phyloP scores from a whole-genome alignment of 2,888 invertebrate genomes.

The Phasia obesa region DNA sequence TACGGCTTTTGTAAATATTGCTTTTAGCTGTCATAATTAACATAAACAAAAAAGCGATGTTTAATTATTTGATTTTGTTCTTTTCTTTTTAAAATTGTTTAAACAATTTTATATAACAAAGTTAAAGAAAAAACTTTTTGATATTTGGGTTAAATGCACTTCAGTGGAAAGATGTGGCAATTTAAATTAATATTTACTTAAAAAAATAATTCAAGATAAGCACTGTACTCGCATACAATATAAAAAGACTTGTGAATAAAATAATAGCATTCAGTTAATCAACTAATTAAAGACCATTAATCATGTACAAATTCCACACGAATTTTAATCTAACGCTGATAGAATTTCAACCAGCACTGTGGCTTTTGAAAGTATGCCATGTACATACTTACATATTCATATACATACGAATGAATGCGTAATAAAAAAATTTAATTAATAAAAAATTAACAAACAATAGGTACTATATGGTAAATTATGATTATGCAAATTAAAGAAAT shows the following conservation, averaged over 20 bases:
- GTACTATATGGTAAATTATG: too few relatives aligned
- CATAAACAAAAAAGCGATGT: slow-evolving; percentile 34
- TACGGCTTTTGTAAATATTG: slow-evolving; percentile 38
- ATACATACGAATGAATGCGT: too few relatives aligned
- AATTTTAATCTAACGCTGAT: not conserved
- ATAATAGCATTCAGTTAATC: not conserved
- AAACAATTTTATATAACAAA: not conserved
- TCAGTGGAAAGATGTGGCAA: slow-evolving; percentile 47
- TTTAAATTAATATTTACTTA: slow-evolving; percentile 47
- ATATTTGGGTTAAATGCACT: slow-evolving; percentile 61
- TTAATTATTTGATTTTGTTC: not conserved
- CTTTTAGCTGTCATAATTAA: slow-evolving; percentile 59
- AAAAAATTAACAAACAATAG: too few relatives aligned
- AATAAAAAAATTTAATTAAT: too few relatives aligned
- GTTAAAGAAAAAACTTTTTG: slow-evolving; percentile 18
- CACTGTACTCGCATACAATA: not conserved
- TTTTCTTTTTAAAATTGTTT: not conserved
- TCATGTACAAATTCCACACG: too few relatives aligned
- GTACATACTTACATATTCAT: too few relatives aligned
- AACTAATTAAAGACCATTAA: not conserved
- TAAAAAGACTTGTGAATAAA: not conserved
- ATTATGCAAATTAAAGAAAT: too few relatives aligned
- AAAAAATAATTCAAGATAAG: not conserved
- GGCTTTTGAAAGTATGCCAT: not conserved
- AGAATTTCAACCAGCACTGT: not conserved